phyloP scores from a whole-genome alignment of 1,140 invertebrate genomes.

The Bombus balteatus region DNA sequence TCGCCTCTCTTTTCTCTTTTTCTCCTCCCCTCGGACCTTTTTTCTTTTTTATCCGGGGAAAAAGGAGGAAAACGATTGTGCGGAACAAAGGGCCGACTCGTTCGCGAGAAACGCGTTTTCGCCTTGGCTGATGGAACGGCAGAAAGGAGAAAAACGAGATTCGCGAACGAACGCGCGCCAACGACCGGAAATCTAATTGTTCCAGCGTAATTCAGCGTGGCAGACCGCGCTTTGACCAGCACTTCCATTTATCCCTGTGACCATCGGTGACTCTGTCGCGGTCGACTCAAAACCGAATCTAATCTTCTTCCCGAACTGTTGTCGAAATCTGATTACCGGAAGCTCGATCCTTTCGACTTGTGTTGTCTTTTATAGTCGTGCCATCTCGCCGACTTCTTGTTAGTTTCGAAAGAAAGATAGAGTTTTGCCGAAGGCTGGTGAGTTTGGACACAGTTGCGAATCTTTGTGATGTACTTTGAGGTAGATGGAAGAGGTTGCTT shows the following conservation, averaged over 20 bases:
- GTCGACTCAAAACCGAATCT: constrained; percentile 1
- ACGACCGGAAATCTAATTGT: constrained; percentile 17
- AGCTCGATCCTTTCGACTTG: too few species aligned
- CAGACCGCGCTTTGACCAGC: constrained; percentile 14
- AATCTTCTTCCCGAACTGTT: constrained; percentile 21
- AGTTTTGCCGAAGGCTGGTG: too few species aligned
- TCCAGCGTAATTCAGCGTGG: constrained; percentile 21
- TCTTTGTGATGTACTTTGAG: too few species aligned
- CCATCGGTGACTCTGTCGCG: not conserved
- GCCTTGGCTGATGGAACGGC: too few species aligned
- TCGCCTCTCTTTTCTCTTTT: not conserved
- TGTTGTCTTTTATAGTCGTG: too few species aligned
- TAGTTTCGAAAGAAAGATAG: too few species aligned
- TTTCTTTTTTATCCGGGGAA: not conserved
- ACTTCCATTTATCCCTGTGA: not conserved
- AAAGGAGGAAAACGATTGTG: not conserved
- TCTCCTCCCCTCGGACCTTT: not conserved
- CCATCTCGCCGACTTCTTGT: too few species aligned
- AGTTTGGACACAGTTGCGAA: too few species aligned
- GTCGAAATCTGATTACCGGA: not conserved
- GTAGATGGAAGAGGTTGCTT: too few species aligned
- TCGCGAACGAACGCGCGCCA: not conserved
- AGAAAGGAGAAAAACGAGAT: too few species aligned
- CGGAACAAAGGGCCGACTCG: constrained; percentile 26
- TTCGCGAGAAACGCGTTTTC: constrained; percentile 3